Percentiles rank a stretch among this genome's conserved stretches.
Conservation (phyloP, 2,113 vertebrate genomes). For the Psittacara wagleri region DNA sequence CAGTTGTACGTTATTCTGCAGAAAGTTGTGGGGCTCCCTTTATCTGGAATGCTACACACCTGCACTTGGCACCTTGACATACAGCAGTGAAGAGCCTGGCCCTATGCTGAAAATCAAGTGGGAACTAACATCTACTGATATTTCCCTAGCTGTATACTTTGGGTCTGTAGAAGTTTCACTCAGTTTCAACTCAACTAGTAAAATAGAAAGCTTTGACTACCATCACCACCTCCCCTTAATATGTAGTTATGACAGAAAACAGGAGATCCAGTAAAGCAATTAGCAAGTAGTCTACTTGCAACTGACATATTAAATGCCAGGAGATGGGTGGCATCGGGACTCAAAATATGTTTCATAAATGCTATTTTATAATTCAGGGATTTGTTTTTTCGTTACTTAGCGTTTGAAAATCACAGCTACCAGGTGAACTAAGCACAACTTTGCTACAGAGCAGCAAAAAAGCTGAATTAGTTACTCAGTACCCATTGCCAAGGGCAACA, state of each 20-base stretch:
- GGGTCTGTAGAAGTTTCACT: neutral
- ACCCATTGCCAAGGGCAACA: conserved; percentile 78
- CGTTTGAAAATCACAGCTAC: conserved; percentile 51
- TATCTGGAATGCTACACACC: conserved; percentile 13
- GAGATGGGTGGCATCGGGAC: conserved; percentile 37
- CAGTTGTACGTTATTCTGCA: neutral
- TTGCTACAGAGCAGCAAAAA: conserved; percentile 67
- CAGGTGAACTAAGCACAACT: conserved; percentile 42
- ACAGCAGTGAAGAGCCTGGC: neutral
- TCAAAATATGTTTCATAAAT: conserved; percentile 48
- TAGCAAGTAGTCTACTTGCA: conserved; percentile 51
- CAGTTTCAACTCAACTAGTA: neutral
- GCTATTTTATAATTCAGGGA: conserved; percentile 41
- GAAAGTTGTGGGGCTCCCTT: neutral
- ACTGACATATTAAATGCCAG: conserved; percentile 36
- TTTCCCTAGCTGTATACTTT: neutral
- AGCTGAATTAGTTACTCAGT: conserved; percentile 69
- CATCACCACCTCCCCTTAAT: neutral
- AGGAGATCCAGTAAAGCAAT: conserved; percentile 21
- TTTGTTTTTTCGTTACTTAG: neutral
- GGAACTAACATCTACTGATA: neutral
- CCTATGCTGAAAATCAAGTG: neutral
- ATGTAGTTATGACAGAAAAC: conserved; percentile 19
- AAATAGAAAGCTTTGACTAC: neutral
- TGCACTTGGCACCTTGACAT: neutral